phyloP scores from a whole-genome alignment of 2,888 invertebrate species.

The Sinhomidia bicolor region DNA sequence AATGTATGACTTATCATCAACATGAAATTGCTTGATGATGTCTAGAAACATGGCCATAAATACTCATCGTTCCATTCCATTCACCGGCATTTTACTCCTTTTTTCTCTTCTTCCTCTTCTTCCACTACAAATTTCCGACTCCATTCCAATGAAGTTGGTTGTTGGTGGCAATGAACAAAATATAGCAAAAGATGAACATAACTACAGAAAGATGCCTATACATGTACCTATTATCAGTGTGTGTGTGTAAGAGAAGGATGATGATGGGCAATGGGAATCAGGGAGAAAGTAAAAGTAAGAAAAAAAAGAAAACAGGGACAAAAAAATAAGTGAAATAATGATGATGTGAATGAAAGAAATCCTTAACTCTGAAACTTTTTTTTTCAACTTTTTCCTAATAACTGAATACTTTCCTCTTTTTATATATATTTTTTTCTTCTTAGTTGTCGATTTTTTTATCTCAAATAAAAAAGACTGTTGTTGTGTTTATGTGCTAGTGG shows the following conservation, averaged over 20 bases:
- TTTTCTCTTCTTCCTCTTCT: not conserved
- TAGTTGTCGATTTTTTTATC: not conserved
- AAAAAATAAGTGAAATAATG: constrained; percentile 57
- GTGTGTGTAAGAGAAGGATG: not conserved
- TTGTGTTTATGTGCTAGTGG: constrained; percentile 2
- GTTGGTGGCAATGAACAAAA: constrained; percentile 16
- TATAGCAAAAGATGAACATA: not conserved
- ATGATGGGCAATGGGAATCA: constrained; percentile 52
- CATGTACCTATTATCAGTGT: constrained; percentile 2
- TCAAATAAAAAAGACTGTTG: not conserved
- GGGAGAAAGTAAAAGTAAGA: constrained; percentile 38
- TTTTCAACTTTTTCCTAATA: not conserved
- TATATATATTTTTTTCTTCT: not conserved
- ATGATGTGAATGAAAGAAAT: constrained; percentile 53
- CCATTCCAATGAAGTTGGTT: not conserved
- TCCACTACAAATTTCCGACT: not conserved
- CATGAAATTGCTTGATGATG: constrained; percentile 58
- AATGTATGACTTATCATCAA: constrained; percentile 56
- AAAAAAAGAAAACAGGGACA: constrained; percentile 52
- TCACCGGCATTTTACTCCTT: not conserved
- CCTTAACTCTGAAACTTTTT: constrained; percentile 54
- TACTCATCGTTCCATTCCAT: not conserved
- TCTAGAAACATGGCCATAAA: not conserved
- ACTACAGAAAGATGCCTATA: no score
- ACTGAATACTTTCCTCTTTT: constrained; percentile 31